Percentiles rank a stretch among this genome's conserved stretches.
Conservation (phyloP, 1,140 invertebrate genomes). For the Pseudomyrmex sp. region DNA sequence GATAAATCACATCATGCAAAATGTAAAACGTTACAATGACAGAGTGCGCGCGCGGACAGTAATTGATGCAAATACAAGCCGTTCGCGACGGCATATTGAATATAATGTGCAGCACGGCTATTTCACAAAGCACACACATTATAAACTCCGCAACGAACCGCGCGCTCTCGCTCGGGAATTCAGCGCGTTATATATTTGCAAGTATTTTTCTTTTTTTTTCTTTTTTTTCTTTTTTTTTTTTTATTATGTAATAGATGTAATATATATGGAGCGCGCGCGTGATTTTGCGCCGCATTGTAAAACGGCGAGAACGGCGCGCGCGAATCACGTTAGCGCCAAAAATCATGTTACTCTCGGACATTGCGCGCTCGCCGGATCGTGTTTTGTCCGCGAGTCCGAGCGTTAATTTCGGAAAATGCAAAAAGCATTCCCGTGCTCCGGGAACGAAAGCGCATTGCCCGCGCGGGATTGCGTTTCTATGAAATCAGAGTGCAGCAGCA, state of each 20-base stretch:
- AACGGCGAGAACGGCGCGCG: constrained; percentile 21
- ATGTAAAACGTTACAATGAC: not conserved
- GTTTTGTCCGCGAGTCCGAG: constrained; percentile 20
- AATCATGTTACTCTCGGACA: constrained; percentile 49
- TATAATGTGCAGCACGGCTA: not conserved
- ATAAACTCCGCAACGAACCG: not conserved
- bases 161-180: too few relatives aligned
- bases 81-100: not conserved
- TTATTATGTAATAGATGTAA: constrained; percentile 2
- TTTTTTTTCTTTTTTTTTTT: not conserved
- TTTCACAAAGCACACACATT: not conserved
- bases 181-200: too few relatives aligned
- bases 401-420: constrained; percentile 39
- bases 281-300: constrained; percentile 38
- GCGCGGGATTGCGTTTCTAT: constrained; percentile 47
- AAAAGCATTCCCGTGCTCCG: constrained; percentile 35
- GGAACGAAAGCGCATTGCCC: not conserved
- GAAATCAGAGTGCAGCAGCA: constrained; percentile 36
- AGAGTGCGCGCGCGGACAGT: not conserved
- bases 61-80: constrained; percentile 17
- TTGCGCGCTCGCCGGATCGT: constrained; percentile 22
- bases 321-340: constrained; percentile 40
- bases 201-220: not conserved
- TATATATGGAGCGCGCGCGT: constrained; percentile 32
- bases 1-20: constrained; percentile 15